These are phyloP conservation scores for Tethya wilhelma DNA, from an alignment of 37 sponge, comb jelly and placozoan species.

Conservation along the genomic window DNA sequence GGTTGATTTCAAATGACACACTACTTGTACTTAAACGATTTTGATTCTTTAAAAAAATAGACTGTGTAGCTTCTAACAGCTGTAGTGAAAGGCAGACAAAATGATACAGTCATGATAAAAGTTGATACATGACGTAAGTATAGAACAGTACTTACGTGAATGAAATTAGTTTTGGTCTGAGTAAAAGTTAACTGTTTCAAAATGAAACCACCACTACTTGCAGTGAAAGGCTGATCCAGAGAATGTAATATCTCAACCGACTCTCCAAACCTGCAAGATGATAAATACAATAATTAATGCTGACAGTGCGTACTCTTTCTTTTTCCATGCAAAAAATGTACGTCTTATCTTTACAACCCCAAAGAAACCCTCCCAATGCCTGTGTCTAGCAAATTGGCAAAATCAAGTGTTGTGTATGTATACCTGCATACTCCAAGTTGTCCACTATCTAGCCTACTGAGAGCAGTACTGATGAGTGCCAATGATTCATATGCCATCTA, in stretches of 20 bases:
- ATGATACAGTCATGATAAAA: not conserved
- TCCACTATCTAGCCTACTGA: conserved; percentile 84
- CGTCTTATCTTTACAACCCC: too few species aligned
- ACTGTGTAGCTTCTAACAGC: conserved; percentile 55
- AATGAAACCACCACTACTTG: conserved; percentile 60
- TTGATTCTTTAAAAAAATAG: conserved; percentile 29
- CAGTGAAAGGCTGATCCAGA: conserved; percentile 76
- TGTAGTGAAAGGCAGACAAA: not conserved
- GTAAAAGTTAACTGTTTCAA: conserved; percentile 76
- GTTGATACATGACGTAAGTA: not conserved
- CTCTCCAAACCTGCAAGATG: conserved; percentile 83
- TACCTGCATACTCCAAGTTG: conserved; percentile 89
- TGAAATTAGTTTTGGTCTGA: conserved; percentile 83
- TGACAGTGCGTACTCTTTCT: too few species aligned
- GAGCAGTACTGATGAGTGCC: conserved; percentile 87
- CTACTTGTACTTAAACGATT: not conserved
- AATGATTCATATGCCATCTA: conserved; percentile 95
- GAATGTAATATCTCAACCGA: conserved; percentile 66
- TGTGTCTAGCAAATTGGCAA: too few species aligned
- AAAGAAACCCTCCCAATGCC: too few species aligned
- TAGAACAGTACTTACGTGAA: too few species aligned
- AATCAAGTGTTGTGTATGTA: not conserved
- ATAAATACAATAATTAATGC: too few species aligned
- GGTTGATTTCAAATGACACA: conserved; percentile 29
- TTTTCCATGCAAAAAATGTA: too few species aligned